phyloP scores from a whole-genome alignment of 2,113 vertebrate species.

The Melanostigma gelatinosum region DNA sequence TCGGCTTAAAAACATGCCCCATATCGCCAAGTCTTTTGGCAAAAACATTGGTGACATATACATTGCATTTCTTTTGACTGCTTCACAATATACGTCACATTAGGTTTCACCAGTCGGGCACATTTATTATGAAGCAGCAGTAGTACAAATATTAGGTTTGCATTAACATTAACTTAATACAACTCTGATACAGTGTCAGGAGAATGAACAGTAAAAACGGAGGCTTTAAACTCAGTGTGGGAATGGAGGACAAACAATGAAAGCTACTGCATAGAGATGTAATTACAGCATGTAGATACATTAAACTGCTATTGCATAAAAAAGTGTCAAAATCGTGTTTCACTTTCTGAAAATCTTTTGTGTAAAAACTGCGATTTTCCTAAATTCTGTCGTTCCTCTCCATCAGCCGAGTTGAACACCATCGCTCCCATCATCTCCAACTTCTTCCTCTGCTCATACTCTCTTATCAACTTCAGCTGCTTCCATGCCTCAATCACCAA shows the following conservation, averaged over 20 bases:
- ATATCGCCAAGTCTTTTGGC: neutral
- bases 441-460: slow-evolving; percentile 97
- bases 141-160: neutral
- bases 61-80: neutral
- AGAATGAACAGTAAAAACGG: no score
- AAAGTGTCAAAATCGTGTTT: neutral
- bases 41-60: no score
- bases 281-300: neutral
- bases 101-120: neutral
- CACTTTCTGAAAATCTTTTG: neutral
- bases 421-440: slow-evolving; percentile 99
- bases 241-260: neutral
- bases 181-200: neutral
- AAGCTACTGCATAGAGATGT: neutral
- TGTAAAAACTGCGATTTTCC: neutral
- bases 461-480: slow-evolving; percentile 98
- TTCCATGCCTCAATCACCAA: slow-evolving; percentile 98
- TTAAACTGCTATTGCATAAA: neutral
- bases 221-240: no score
- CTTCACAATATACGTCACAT: neutral
- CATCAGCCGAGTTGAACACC: slow-evolving; percentile 92
- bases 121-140: neutral
- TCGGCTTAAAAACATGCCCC: neutral
- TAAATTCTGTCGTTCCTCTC: neutral
- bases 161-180: neutral